Evolutionary conservation across 2,888 invertebrate genomes (phyloP).

Genomic region (Cheilosia soror): DNA sequence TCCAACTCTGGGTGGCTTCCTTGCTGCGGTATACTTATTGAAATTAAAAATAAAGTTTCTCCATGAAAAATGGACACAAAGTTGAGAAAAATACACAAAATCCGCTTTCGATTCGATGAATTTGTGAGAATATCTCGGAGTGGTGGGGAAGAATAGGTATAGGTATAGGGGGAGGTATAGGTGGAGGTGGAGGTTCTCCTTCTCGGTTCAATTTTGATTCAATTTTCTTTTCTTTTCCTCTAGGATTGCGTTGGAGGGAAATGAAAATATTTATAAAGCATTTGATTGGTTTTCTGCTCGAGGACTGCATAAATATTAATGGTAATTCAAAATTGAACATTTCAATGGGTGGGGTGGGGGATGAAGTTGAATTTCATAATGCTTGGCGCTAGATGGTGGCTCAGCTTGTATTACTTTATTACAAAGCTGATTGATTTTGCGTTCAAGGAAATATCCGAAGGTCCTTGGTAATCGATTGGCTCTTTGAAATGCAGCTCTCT

Average conservation of each 20-base stretch:
- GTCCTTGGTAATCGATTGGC: too few relatives aligned
- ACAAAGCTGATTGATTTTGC: too few relatives aligned
- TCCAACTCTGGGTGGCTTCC: neutral
- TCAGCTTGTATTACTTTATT: too few relatives aligned
- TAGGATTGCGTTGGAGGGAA: constrained; percentile 6
- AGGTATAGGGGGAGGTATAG: neutral
- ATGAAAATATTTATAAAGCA: constrained; percentile 72
- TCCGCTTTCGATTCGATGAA: constrained; percentile 67
- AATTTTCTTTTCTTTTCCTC: constrained; percentile 48
- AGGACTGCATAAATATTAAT: constrained; percentile 67
- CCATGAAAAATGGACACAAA: constrained; percentile 68
- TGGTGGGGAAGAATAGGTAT: neutral
- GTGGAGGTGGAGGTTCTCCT: too few relatives aligned
- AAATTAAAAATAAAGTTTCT: constrained; percentile 73
- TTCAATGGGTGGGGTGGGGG: neutral
- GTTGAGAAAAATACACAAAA: constrained; percentile 49
- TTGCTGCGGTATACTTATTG: constrained; percentile 58
- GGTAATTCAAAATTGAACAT: constrained; percentile 60
- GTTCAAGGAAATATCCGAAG: too few relatives aligned
- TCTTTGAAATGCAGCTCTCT: too few relatives aligned
- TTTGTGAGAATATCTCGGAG: neutral
- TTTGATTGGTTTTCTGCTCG: constrained; percentile 67
- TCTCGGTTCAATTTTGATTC: constrained; percentile 27
- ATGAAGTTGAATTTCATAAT: neutral
- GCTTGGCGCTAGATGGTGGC: neutral